Base-by-base conservation (phyloP, 1,140 invertebrate species). In the Leguminivora glycinivorella region DNA sequence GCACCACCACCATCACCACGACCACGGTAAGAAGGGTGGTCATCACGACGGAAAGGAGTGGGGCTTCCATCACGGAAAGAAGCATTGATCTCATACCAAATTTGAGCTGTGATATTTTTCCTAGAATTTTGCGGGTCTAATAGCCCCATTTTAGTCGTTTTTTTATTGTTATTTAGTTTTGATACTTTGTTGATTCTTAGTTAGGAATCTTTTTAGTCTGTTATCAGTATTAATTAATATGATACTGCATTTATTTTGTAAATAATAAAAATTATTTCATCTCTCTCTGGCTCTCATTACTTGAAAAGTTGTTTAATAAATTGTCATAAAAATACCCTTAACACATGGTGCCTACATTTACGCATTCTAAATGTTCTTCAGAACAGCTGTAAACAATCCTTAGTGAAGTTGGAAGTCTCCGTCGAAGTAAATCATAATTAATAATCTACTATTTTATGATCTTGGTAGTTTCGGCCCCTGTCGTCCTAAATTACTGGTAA, bases 61-160 rank as follows among this genome's bases (percentile, higher is more conserved):
- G 87, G 88, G 88, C 38, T 88, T 86, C 87, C 87, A 92, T 68
- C 83, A 88, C 26, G 88, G 89, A 67, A 90, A 90, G 75, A 90
- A 90, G 75, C 88, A 89, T 47, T 90, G 70, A 89, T 74, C 72
- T 76, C 70, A n/a, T 31, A 58, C 67, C 72, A 72, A 75, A 79
- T 72, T 47, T 58, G 56, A 29, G 40, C 85, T 88, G 86, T 88
- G 88, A 90, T 88, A 86, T 74, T 75, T 63, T 73, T 58, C 67
- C 73, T 56, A 67, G 70, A 40, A 22, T 40, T 4, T 5, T 72
- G 81, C 74, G 75, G 69, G 73, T 80, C 74, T 72, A 70, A 72
- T 52, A 29, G 29, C n/a, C 58, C 2, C 26, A 29, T 31, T 34
- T 67, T 67, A 67, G 38, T 67, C 31, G 6, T 43, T 34, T 24